Evolutionary conservation across 2,113 vertebrate genomes (phyloP).

Genomic region (Sylvicapra grimmia): DNA sequence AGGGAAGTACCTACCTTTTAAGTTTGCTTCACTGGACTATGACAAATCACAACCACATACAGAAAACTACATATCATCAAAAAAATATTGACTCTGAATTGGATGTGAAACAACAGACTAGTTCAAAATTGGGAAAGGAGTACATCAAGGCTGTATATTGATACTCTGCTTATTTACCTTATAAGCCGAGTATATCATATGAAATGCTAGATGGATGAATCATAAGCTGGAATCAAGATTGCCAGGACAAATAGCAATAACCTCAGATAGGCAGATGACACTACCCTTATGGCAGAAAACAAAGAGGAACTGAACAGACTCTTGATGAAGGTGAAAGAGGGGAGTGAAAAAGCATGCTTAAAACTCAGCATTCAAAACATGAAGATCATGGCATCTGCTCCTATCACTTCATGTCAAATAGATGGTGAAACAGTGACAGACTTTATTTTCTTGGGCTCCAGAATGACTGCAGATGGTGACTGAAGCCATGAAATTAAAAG

Average conservation of each 20-base stretch:
- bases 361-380: neutral
- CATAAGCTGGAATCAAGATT: neutral
- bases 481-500: neutral
- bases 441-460: neutral
- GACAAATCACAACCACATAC: neutral
- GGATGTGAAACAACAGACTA: neutral
- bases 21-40: neutral
- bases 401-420: neutral
- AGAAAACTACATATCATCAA: neutral
- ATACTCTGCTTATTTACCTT: neutral
- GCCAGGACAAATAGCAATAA: neutral
- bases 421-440: accelerated
- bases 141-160: neutral
- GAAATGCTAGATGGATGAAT: neutral
- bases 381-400: neutral
- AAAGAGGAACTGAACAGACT: neutral
- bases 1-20: neutral
- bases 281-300: neutral
- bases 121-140: neutral
- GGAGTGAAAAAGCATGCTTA: neutral
- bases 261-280: neutral
- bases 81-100: neutral
- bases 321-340: neutral
- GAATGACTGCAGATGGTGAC: neutral
- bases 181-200: neutral